phyloP scores from a whole-genome alignment of 2,113 vertebrate genomes.

The Nerophis lumbriciformis region DNA sequence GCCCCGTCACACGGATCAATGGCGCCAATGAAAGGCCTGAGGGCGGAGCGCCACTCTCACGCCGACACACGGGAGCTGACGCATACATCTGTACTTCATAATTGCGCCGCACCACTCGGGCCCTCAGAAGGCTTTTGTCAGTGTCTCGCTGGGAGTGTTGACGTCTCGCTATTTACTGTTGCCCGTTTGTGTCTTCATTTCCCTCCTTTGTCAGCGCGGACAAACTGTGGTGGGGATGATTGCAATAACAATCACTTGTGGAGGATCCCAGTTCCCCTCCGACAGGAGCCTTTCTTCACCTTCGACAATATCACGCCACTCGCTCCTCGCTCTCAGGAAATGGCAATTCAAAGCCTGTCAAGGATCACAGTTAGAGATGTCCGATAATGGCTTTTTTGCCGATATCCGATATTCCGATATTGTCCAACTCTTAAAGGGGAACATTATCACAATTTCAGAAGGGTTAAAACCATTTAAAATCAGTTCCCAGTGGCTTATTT shows the following conservation, averaged over 20 bases:
- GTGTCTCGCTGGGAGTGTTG: constrained; percentile 44
- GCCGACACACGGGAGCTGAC: constrained; percentile 22
- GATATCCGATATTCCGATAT: too few relatives aligned
- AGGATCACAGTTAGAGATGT: neutral
- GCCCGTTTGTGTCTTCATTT: constrained; percentile 43
- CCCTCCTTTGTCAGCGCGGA: constrained; percentile 38
- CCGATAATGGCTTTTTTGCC: too few relatives aligned
- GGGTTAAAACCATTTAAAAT: too few relatives aligned
- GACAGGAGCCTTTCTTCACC: constrained; percentile 2
- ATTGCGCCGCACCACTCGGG: constrained; percentile 33
- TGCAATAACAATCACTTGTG: constrained; percentile 37
- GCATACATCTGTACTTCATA: constrained; percentile 56
- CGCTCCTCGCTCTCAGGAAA: neutral
- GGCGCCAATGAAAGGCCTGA: constrained; percentile 30
- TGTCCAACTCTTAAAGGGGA: too few relatives aligned
- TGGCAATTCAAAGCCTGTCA: neutral
- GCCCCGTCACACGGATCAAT: constrained; percentile 45
- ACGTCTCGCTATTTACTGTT: constrained; percentile 44
- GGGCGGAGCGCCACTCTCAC: constrained; percentile 28
- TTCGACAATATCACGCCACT: neutral
- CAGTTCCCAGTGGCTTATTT: too few relatives aligned
- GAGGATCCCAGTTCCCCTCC: neutral
- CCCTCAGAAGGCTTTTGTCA: constrained; percentile 38
- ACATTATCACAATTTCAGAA: too few relatives aligned
- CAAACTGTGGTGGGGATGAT: constrained; percentile 31